Percentiles rank a stretch among this genome's conserved stretches.
Conservation (phyloP, 2,797 vertebrate genomes). For the Melanotaenia pygmaea region DNA sequence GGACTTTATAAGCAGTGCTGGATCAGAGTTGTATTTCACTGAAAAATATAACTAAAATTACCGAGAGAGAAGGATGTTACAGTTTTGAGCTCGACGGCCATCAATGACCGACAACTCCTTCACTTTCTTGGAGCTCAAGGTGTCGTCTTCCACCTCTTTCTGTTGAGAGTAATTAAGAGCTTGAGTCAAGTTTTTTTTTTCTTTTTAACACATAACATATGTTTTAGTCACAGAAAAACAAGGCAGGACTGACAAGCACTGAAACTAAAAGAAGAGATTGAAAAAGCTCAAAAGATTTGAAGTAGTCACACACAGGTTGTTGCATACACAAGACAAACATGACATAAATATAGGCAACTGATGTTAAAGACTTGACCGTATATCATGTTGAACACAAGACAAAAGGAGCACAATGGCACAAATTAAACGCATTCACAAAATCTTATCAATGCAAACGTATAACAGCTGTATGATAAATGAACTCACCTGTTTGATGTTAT, state of each 20-base stretch:
- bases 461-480: slow-evolving; percentile 38
- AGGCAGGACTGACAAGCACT: not conserved
- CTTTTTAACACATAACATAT: not conserved
- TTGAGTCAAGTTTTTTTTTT: slow-evolving; percentile 1
- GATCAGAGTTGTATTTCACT: not conserved
- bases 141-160: slow-evolving; percentile 94
- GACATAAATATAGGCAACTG: slow-evolving; percentile 12
- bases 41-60: slow-evolving; percentile 30
- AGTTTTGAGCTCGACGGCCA: slow-evolving; percentile 96
- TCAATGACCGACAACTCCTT: slow-evolving; percentile 98
- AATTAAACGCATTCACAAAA: not conserved
- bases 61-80: slow-evolving; percentile 99
- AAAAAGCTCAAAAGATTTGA: slow-evolving; percentile 9
- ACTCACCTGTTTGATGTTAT: slow-evolving; percentile 85
- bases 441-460: slow-evolving; percentile 13
- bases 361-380: not conserved
- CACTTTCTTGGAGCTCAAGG: slow-evolving; percentile 92
- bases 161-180: slow-evolving; percentile 39
- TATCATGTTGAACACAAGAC: slow-evolving; percentile 10
- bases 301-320: not conserved
- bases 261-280: slow-evolving; percentile 11
- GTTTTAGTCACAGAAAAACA: slow-evolving; percentile 20
- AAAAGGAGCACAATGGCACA: not conserved
- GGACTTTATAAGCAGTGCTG: not conserved
- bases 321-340: slow-evolving; percentile 24